These are phyloP conservation scores for Pristionchus mayeri DNA, from an alignment of 2,888 invertebrate genomes.

Conservation along the genomic window DNA sequence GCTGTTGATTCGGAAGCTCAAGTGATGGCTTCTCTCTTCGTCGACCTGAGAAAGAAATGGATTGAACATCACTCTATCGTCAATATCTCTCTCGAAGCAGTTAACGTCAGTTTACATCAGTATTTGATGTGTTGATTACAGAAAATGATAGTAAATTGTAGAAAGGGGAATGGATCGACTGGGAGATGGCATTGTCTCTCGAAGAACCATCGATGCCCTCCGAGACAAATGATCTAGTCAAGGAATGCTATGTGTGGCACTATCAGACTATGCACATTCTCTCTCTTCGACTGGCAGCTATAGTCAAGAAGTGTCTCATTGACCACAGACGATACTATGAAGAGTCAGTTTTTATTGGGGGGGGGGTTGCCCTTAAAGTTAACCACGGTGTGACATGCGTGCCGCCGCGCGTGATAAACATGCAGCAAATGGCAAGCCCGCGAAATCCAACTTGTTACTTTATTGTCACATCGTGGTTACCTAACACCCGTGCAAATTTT, in stretches of 20 bases:
- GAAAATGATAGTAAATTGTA: not conserved
- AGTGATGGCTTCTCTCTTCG: not conserved
- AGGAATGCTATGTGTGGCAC: slow-evolving; percentile 21
- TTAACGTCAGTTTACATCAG: not conserved
- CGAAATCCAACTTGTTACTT: no score
- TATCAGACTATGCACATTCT: not conserved
- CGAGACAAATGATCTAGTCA: not conserved
- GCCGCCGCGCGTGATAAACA: no score
- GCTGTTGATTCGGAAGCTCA: not conserved
- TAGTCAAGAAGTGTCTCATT: slow-evolving; percentile 5
- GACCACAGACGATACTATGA: not conserved
- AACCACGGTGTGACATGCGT: no score
- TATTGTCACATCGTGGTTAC: no score
- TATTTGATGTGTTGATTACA: not conserved
- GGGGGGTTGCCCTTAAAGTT: no score
- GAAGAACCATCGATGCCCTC: not conserved
- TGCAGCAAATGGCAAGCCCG: no score
- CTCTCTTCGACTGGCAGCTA: not conserved
- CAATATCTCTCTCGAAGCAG: not conserved
- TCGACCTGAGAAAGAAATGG: slow-evolving; percentile 6
- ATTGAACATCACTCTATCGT: not conserved
- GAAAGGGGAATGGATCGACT: not conserved
- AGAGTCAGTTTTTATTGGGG: not conserved
- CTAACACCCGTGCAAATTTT: no score
- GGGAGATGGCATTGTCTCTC: not conserved